Evolutionary conservation across 2,888 invertebrate species (phyloP), one percentile per base, ranked within the genome.

Genomic region (Antheraea yamamai): DNA sequence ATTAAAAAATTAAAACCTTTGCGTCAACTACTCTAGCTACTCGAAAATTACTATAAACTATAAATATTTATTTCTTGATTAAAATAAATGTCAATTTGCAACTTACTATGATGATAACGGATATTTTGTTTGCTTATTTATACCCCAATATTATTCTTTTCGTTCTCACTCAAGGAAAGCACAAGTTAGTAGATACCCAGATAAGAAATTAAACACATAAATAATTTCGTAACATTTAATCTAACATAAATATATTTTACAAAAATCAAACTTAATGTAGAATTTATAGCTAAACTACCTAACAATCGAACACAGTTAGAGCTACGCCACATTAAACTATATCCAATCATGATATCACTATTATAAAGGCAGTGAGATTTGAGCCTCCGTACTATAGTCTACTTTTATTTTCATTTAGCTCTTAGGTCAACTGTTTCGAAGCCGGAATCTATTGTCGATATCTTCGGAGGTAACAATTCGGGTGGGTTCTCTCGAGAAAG

Each of bases 381-480:
- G 75, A 66, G 76, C 73, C 75, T 75, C 79, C 78, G 35, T 16
- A 35, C 18, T 23, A 35, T 39, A 68, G 18, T 30, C 35, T 68
- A 68, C 70, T 47, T 18, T 61, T 72, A 39, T 10, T 14, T 72
- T 88, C 80, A 92, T 81, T 92, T 90, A 78, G 91, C 85, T 84
- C 92, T 87, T 77, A 93, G 83, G 81, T 95, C 95, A 75, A 95
- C 94, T 52, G 94, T 95, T 85, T 95, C 95, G 79, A 95, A 95
- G 4, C 95, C 95, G 18, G 92, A 91, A 73, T 95, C 95, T 76
- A 92, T 88, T 74, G 80, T 84, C 47, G 88, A 87, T 39, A 90
- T 81, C 86, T 93, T 95, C 20, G 91, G 87, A 7, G 90, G 87
- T 30, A 85, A 87, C 30, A 94, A 83, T 81, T 92, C 91, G 47